Evolutionary conservation across 2,888 invertebrate species (phyloP).

Genomic region (Dioctria linearis): DNA sequence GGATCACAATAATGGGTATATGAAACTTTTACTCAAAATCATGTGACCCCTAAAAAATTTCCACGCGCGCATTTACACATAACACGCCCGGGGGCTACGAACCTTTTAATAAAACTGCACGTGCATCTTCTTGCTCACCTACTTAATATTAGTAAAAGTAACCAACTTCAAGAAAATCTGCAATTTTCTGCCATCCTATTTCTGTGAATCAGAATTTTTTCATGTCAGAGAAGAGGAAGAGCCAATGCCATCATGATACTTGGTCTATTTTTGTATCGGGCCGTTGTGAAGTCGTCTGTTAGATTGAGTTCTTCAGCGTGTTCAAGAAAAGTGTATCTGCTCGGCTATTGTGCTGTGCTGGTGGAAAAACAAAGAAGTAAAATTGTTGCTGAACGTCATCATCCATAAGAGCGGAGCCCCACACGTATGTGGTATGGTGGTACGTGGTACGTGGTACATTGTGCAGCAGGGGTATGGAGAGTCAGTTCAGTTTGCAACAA

Average conservation of each 20-base stretch:
- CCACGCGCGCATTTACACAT: too few species aligned
- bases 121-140: not conserved
- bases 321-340: conserved; percentile 32
- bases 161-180: not conserved
- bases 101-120: not conserved
- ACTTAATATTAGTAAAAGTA: not conserved
- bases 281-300: conserved; percentile 44
- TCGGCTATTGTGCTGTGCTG: conserved; percentile 38
- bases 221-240: conserved; percentile 31
- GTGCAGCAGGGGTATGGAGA: conserved; percentile 21
- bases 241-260: conserved; percentile 47
- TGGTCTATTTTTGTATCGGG: conserved; percentile 43
- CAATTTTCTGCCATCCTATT: not conserved
- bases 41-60: too few species aligned
- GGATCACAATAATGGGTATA: too few species aligned
- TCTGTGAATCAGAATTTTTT: conserved; percentile 21
- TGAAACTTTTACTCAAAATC: too few species aligned
- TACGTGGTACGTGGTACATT: too few species aligned
- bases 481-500: not conserved
- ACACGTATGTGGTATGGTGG: not conserved
- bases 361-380: conserved; percentile 50
- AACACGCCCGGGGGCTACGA: too few species aligned
- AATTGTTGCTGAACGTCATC: conserved; percentile 46
- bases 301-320: conserved; percentile 42
- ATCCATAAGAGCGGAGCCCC: conserved; percentile 33